Evolutionary conservation across 2,888 invertebrate species (phyloP).

Genomic region (Mylabris sibirica): DNA sequence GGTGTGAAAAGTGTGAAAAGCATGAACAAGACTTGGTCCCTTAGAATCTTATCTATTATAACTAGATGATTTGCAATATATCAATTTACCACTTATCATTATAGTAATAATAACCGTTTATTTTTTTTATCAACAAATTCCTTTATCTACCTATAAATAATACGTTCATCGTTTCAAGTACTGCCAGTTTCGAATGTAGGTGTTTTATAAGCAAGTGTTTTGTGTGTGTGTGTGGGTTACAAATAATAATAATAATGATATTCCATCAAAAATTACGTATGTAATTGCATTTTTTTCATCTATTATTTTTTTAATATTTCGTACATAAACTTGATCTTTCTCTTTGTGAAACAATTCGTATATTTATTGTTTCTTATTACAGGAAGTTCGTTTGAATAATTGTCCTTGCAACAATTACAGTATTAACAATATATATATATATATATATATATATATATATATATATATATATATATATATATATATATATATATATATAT

Average conservation of each 20-base stretch:
- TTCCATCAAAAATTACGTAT: background rate
- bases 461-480: too few relatives aligned
- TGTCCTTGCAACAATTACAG: constrained; percentile 4
- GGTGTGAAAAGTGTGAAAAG: background rate
- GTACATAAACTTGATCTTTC: too few relatives aligned
- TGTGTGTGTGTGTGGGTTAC: background rate
- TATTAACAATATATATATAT: too few relatives aligned
- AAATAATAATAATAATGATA: background rate
- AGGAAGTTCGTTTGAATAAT: constrained; percentile 1
- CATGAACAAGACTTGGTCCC: background rate
- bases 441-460: too few relatives aligned
- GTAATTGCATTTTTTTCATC: background rate
- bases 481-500: too few relatives aligned
- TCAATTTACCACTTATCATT: background rate
- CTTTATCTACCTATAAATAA: background rate
- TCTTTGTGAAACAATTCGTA: background rate
- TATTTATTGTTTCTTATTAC: background rate
- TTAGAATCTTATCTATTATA: background rate
- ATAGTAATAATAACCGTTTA: background rate
- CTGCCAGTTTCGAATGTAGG: background rate
- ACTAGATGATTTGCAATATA: background rate
- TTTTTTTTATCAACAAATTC: background rate
- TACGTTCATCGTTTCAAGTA: background rate
- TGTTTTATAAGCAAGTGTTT: background rate
- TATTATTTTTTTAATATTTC: too few relatives aligned